Percentiles rank a stretch among this genome's conserved stretches.
Conservation (phyloP, 2,888 invertebrate species). For the Amorpha juglandis region DNA sequence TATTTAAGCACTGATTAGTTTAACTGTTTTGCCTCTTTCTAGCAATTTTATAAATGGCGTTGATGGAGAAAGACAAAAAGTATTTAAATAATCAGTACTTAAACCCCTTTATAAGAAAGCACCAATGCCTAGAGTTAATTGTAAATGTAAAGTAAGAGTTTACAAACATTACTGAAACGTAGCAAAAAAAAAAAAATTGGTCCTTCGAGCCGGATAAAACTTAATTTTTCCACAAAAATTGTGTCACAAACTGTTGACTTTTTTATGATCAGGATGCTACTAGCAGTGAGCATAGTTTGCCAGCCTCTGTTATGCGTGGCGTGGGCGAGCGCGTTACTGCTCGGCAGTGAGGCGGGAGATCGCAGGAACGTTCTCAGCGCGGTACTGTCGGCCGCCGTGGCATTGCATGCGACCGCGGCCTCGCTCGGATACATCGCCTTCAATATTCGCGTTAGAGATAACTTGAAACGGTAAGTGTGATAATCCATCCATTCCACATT, state of each 20-base stretch:
- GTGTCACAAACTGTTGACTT: too few relatives aligned
- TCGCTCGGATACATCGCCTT: conserved; percentile 94
- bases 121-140: too few relatives aligned
- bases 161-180: not conserved
- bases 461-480: conserved; percentile 80
- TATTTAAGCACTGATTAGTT: too few relatives aligned
- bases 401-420: conserved; percentile 92
- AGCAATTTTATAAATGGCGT: too few relatives aligned
- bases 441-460: conserved; percentile 92
- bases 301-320: conserved; percentile 92
- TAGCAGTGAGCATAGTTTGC: conserved; percentile 94
- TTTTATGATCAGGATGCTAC: conserved; percentile 85
- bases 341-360: conserved; percentile 88
- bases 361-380: conserved; percentile 88
- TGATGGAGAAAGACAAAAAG: too few relatives aligned
- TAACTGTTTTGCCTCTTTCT: too few relatives aligned
- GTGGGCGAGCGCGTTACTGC: conserved; percentile 87
- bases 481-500: too few relatives aligned
- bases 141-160: not conserved
- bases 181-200: not conserved
- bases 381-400: conserved; percentile 89
- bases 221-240: not conserved
- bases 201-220: not conserved
- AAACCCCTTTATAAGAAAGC: too few relatives aligned
- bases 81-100: too few relatives aligned